A percentile compares a stretch with the other conserved stretches of the same genome.
These are phyloP conservation scores for Ptilorrhoa leucosticta DNA, from an alignment of 2,113 vertebrate species.

Conservation along the genomic window DNA sequence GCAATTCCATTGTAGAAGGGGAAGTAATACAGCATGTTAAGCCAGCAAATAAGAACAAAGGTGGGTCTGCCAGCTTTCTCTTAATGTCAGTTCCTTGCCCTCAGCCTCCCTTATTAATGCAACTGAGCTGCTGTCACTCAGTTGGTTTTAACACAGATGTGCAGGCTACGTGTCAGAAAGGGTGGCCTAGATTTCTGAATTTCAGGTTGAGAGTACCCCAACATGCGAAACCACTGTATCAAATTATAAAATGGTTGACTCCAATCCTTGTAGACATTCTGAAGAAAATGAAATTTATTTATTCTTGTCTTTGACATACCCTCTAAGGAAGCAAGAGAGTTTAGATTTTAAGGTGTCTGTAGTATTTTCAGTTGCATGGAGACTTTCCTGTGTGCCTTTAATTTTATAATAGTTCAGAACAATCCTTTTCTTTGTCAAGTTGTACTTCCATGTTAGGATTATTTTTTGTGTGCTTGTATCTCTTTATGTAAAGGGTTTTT, in stretches of 20 bases:
- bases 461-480: background rate
- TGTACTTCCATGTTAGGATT: background rate
- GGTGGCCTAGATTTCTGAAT: background rate
- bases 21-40: conserved; percentile 6
- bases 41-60: conserved; percentile 22
- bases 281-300: background rate
- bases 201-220: background rate
- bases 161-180: background rate
- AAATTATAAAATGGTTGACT: background rate
- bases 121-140: conserved; percentile 7
- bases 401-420: background rate
- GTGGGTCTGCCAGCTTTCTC: background rate
- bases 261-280: background rate
- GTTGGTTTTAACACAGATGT: background rate
- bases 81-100: background rate
- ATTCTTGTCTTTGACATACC: background rate
- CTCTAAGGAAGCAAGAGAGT: background rate
- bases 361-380: background rate
- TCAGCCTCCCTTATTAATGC: conserved; percentile 26
- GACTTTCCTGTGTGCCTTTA: background rate
- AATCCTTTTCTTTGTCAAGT: background rate
- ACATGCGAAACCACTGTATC: background rate
- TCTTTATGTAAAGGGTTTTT: background rate
- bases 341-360: background rate
- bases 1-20: background rate